These are phyloP conservation scores for Catharus minimus DNA, from an alignment of 2,113 vertebrate genomes.

Conservation along the genomic window DNA sequence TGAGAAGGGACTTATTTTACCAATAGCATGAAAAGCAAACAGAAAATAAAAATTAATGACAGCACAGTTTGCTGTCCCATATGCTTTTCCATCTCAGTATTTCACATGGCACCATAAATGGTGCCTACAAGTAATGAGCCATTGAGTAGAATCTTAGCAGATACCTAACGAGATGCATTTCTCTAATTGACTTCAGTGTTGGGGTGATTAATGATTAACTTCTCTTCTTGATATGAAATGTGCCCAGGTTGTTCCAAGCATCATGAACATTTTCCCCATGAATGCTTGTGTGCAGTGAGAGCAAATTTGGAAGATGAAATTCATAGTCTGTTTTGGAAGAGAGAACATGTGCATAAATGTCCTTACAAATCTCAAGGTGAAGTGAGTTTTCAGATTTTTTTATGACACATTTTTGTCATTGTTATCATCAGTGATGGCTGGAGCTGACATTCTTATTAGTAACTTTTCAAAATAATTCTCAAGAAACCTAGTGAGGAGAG, in stretches of 20 bases:
- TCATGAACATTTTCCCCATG: not conserved
- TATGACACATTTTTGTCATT: not conserved
- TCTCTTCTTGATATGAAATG: not conserved
- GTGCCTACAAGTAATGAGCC: slow-evolving; percentile 14
- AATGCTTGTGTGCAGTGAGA: not conserved
- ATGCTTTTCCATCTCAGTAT: not conserved
- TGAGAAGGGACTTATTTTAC: not conserved
- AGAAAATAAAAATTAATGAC: not conserved
- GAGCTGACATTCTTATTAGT: slow-evolving; percentile 14
- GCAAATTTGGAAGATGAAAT: not conserved
- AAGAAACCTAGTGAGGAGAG: not conserved
- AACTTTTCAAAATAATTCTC: slow-evolving; percentile 13
- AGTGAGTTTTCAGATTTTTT: not conserved
- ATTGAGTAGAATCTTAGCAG: slow-evolving; percentile 29
- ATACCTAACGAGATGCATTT: slow-evolving; percentile 28
- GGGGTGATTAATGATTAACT: slow-evolving; percentile 29
- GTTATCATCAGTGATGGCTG: not conserved
- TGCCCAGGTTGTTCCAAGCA: not conserved
- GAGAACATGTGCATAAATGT: not conserved
- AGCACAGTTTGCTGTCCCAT: not conserved
- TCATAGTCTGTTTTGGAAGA: not conserved
- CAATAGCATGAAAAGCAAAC: not conserved
- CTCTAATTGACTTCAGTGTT: slow-evolving; percentile 40
- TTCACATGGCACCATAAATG: not conserved
- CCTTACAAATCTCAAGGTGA: slow-evolving; percentile 14